Conservation (phyloP, 2,113 vertebrate genomes). For the Pitta sordida region DNA sequence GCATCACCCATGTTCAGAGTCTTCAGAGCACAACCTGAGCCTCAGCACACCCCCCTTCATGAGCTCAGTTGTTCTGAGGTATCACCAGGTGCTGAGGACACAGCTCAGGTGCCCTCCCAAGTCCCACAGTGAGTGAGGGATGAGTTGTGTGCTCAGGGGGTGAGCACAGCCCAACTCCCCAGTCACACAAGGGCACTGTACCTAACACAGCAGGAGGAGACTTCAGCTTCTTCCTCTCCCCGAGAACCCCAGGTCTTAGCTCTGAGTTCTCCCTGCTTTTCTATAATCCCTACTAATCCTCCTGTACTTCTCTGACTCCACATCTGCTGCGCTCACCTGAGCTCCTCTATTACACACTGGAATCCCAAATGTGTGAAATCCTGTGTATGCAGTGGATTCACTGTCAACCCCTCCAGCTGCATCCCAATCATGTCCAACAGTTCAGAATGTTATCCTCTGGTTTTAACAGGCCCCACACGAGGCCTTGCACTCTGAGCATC, state of each 20-base stretch:
- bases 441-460: background rate
- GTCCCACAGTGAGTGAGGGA: background rate
- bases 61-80: background rate
- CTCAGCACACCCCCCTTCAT: background rate
- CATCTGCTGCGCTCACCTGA: background rate
- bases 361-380: background rate
- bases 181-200: background rate
- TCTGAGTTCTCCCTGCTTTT: background rate
- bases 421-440: background rate
- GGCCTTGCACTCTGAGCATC: background rate
- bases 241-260: fast-evolving
- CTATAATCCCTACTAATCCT: background rate
- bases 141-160: background rate
- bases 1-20: background rate
- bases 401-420: background rate
- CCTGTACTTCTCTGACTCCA: background rate
- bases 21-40: background rate
- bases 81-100: background rate
- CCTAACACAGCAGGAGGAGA: background rate
- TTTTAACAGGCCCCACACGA: background rate
- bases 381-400: background rate
- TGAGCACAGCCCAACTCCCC: background rate
- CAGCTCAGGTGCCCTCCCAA: background rate
- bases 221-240: background rate
- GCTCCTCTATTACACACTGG: background rate